Percentiles rank a stretch among this genome's conserved stretches.
Evolutionary conservation across 2,113 vertebrate species (phyloP).

Genomic region (Trematomus loennbergii): DNA sequence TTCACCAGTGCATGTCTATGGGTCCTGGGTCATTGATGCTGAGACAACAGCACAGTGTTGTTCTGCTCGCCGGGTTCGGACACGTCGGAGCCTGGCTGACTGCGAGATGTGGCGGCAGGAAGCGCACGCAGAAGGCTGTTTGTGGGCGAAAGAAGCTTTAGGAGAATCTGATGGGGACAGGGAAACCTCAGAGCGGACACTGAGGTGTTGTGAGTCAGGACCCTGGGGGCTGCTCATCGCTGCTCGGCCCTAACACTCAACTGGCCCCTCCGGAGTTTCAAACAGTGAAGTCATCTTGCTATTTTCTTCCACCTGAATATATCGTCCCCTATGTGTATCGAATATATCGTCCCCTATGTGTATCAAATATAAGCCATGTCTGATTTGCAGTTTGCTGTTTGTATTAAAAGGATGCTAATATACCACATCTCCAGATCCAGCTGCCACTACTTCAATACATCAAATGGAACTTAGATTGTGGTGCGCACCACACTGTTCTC

Average conservation of each 20-base stretch:
- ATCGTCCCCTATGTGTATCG: background rate
- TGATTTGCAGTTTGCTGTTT: background rate
- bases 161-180: background rate
- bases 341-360: background rate
- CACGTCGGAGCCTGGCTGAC: too few relatives aligned
- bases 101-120: too few relatives aligned
- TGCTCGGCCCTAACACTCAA: constrained; percentile 1
- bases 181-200: background rate
- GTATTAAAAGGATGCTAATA: background rate
- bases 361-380: background rate
- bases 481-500: background rate
- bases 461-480: background rate
- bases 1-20: too few relatives aligned
- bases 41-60: too few relatives aligned
- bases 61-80: too few relatives aligned
- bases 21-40: too few relatives aligned
- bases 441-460: background rate
- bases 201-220: background rate
- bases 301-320: background rate
- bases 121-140: too few relatives aligned
- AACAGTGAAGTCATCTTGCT: constrained; percentile 10
- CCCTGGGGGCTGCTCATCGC: background rate
- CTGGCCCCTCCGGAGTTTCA: background rate
- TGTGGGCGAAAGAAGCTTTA: too few relatives aligned
- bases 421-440: background rate